Evolutionary conservation across 2,888 invertebrate species (phyloP), one percentile per base, ranked within the genome.

Genomic region (Caenorhabditis imperialis): DNA sequence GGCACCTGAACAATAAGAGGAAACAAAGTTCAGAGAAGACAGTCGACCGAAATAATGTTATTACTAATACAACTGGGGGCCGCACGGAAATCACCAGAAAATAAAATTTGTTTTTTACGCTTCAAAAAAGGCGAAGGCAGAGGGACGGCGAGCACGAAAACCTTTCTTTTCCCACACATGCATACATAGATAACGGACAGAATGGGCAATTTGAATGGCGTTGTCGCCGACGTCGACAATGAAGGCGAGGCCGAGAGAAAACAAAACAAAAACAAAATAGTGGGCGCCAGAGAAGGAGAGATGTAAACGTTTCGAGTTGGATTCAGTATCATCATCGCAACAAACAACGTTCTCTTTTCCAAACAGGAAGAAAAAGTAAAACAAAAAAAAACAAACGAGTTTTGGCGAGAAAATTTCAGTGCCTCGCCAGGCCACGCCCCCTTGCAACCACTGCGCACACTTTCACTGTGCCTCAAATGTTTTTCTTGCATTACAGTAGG

Each of bases 151-250:
- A 47, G n/a, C n/a, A n/a, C n/a, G 35, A 50, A 50, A 50, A 50
- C 33, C 50, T 35, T 50, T 30, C 40, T 16, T 35, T 50, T 50
- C 50, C 50, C 50, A 50, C 50, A 50, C 50, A 50, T 50, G 50
- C 50, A 50, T 50, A 50, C 50, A 50, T 50, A 50, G 50, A 50
- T 50, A 50, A 50, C 50, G 22, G 50, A 16, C 33, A 50, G 50
- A 50, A 50, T 50, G 35, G 50, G 50, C 50, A 50, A 50, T 50
- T 50, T 33, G 50, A 35, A 50, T 50, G 33, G 50, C 50, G 33
- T 33, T 33, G 30, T 27, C 48, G 45, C 16, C 48, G 48, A 40
- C 40, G 40, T 40, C 18, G 40, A 40, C 40, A 20, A 16, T 14
- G 40, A 23, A 33, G 25, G 25, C n/a, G n/a, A n/a, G n/a, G n/a